Evolutionary conservation across 2,797 vertebrate genomes (phyloP).

Genomic region (Crocodylus rhombifer): DNA sequence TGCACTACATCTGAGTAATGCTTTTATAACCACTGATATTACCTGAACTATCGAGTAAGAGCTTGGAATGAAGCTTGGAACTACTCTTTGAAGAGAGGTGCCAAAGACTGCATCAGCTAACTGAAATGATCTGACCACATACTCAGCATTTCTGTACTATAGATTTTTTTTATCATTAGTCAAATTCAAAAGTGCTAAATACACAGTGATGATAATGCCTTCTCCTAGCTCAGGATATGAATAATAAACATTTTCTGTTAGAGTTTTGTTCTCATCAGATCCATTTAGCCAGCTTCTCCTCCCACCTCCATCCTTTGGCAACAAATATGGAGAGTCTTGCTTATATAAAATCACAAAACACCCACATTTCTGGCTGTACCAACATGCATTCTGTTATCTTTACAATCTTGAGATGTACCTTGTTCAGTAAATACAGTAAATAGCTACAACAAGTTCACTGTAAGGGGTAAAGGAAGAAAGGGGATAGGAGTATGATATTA

Average conservation of each 20-base stretch:
- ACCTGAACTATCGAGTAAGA: slow-evolving; percentile 64
- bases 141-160: slow-evolving; percentile 73
- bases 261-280: neutral
- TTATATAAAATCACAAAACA: too few species aligned
- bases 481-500: too few species aligned
- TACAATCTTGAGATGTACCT: too few species aligned
- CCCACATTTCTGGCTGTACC: too few species aligned
- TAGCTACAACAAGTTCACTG: too few species aligned
- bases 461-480: too few species aligned
- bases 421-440: too few species aligned
- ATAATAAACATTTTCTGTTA: neutral
- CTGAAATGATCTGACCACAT: slow-evolving; percentile 61
- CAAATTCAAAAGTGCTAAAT: slow-evolving; percentile 60
- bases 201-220: slow-evolving; percentile 12
- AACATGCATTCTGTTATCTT: too few species aligned
- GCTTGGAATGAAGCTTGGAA: slow-evolving; percentile 3
- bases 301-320: too few species aligned
- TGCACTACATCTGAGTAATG: slow-evolving; percentile 67
- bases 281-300: neutral
- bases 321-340: too few species aligned
- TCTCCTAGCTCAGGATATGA: neutral
- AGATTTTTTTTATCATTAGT: slow-evolving; percentile 64
- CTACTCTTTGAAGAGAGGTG: slow-evolving; percentile 11
- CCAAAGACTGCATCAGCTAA: slow-evolving; percentile 60
- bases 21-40: slow-evolving; percentile 72